phyloP scores from a whole-genome alignment of 2,113 vertebrate species.

The Lathamus discolor region DNA sequence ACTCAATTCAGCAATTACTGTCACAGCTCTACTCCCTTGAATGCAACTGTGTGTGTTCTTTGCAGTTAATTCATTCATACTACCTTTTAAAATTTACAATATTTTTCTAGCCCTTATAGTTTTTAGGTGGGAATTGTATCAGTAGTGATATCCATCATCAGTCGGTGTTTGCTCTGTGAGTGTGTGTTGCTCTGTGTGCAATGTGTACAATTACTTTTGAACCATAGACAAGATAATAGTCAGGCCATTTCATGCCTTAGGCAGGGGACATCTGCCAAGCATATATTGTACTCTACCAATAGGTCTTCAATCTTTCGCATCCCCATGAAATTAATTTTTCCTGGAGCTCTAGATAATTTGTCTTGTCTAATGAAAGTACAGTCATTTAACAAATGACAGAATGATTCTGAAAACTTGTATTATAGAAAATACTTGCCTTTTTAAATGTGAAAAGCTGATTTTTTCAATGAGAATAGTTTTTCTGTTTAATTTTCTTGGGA shows the following conservation, averaged over 20 bases:
- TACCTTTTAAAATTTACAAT: background rate
- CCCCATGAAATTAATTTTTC: conserved; percentile 65
- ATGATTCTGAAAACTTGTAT: background rate
- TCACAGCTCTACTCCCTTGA: conserved; percentile 56
- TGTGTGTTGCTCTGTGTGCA: background rate
- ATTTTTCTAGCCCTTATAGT: background rate
- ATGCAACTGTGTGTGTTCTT: conserved; percentile 51
- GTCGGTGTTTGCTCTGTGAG: background rate
- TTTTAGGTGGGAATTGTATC: background rate
- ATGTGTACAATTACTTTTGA: conserved; percentile 50
- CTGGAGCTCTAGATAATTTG: conserved; percentile 52
- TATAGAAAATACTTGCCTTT: background rate
- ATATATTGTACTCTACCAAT: conserved; percentile 17
- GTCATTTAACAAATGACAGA: background rate
- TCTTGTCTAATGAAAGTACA: conserved; percentile 49
- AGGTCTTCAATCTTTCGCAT: conserved; percentile 43
- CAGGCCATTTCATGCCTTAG: conserved; percentile 26
- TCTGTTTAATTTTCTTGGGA: background rate
- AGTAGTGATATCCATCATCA: background rate
- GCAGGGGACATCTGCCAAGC: conserved; percentile 25
- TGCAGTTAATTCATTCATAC: conserved; percentile 37
- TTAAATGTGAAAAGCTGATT: background rate
- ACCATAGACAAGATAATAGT: conserved; percentile 39
- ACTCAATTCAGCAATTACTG: conserved; percentile 70
- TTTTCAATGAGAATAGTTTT: background rate